Percentiles rank a stretch among this genome's conserved stretches.
phyloP scores from a whole-genome alignment of 2,113 vertebrate genomes.

The Aphelocoma coerulescens region DNA sequence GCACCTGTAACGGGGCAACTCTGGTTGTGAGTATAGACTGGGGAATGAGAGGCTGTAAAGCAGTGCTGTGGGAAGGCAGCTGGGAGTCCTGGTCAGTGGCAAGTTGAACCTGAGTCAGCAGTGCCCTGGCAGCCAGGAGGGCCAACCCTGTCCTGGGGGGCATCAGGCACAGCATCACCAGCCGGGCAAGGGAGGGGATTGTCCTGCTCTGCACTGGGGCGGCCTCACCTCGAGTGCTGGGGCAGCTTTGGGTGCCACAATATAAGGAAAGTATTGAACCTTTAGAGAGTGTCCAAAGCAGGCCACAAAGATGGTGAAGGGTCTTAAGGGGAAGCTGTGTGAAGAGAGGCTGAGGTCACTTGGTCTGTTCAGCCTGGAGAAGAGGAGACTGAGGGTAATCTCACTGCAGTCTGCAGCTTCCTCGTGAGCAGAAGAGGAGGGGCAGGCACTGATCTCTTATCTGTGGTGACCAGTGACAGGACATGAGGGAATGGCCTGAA shows the following conservation, averaged over 20 bases:
- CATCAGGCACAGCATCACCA: neutral
- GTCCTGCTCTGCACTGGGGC: neutral
- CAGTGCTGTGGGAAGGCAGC: rapidly evolving
- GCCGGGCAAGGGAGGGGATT: neutral
- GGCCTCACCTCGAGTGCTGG: rapidly evolving
- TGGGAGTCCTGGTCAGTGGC: rapidly evolving
- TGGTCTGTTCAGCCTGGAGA: neutral
- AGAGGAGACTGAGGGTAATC: neutral
- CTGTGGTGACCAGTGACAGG: rapidly evolving
- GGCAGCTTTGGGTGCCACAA: rapidly evolving
- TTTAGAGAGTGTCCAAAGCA: rapidly evolving
- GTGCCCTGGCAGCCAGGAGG: neutral
- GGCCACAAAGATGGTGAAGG: rapidly evolving
- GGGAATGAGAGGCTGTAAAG: neutral
- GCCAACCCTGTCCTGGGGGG: neutral
- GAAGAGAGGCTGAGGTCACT: neutral
- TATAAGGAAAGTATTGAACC: rapidly evolving
- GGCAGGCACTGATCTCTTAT: neutral
- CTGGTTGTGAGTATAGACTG: neutral
- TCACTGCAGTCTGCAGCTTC: neutral
- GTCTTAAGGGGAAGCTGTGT: rapidly evolving
- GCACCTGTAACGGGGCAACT: neutral
- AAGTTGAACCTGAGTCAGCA: rapidly evolving
- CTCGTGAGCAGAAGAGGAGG: rapidly evolving
- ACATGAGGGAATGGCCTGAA: rapidly evolving